Conservation (phyloP, 2,888 invertebrate species). For the Meiosimyza decipiens region DNA sequence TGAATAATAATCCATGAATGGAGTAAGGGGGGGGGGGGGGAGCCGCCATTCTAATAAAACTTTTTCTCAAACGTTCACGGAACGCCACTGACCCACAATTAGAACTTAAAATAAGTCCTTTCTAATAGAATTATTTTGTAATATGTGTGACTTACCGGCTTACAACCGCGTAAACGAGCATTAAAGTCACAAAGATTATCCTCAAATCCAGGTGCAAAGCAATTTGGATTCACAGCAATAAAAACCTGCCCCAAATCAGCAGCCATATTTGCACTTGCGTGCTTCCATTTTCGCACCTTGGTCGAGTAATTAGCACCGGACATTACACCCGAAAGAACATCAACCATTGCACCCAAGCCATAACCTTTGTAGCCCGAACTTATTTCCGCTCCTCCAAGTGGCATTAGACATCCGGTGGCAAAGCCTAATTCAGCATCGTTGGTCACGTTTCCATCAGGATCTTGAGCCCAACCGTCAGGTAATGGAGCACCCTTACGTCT, state of each 20-base stretch:
- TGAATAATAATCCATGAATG: too few species aligned
- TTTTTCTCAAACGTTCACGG: too few species aligned
- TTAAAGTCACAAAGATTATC: constrained; percentile 79
- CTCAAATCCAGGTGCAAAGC: constrained; percentile 84
- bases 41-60: too few species aligned
- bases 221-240: constrained; percentile 84
- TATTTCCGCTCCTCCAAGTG: constrained; percentile 78
- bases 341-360: constrained; percentile 86
- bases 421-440: constrained; percentile 75
- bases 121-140: background rate
- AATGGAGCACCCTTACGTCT: constrained; percentile 79
- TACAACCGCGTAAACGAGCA: constrained; percentile 73
- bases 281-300: constrained; percentile 79
- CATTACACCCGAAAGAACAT: constrained; percentile 87
- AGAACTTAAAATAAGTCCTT: too few species aligned
- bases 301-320: constrained; percentile 70
- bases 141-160: constrained; percentile 69
- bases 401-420: constrained; percentile 71
- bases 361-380: constrained; percentile 90
- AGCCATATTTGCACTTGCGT: constrained; percentile 70
- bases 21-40: too few species aligned
- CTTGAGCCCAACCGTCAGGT: constrained; percentile 89
- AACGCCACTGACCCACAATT: background rate
- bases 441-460: constrained; percentile 73
- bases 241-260: constrained; percentile 92